These are phyloP conservation scores for Pocillopora verrucosa DNA, from an alignment of 64 coral and sea anemone genomes.

Conservation along the genomic window DNA sequence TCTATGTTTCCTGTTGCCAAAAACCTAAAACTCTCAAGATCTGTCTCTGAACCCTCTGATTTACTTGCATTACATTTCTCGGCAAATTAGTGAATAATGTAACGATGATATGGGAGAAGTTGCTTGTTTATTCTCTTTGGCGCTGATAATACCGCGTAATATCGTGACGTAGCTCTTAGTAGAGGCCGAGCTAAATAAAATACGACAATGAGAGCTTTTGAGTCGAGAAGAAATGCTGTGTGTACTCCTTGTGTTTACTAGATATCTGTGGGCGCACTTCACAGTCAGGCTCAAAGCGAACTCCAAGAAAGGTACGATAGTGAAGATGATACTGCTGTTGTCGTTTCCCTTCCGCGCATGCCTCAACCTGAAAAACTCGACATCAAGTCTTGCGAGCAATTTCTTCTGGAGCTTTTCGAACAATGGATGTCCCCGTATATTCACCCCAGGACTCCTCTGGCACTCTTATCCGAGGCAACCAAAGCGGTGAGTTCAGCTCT, in stretches of 20 bases:
- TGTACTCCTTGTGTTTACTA: neutral
- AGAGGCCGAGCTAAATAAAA: too few species aligned
- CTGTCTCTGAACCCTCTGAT: too few species aligned
- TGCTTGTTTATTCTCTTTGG: too few species aligned
- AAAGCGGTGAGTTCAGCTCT: conserved; percentile 79
- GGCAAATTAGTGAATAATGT: too few species aligned
- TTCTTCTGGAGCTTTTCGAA: conserved; percentile 94
- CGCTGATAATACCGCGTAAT: too few species aligned
- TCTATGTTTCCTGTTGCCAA: too few species aligned
- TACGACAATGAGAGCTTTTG: too few species aligned
- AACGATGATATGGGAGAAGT: too few species aligned
- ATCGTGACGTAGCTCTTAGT: too few species aligned
- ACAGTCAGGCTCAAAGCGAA: conserved; percentile 74
- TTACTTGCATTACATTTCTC: too few species aligned
- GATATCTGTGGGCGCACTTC: conserved; percentile 78
- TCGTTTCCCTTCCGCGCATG: conserved; percentile 73
- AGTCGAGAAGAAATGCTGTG: too few species aligned
- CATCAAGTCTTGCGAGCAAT: conserved; percentile 93
- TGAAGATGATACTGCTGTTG: conserved; percentile 72
- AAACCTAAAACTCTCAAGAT: too few species aligned
- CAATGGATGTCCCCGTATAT: conserved; percentile 99
- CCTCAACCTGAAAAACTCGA: conserved; percentile 89
- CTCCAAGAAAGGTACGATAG: conserved; percentile 71
- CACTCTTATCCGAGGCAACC: conserved; percentile 85
- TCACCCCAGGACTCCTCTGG: conserved; percentile 91